Evolutionary conservation across 1,140 invertebrate species (phyloP).

Genomic region (Drosophila truncata): DNA sequence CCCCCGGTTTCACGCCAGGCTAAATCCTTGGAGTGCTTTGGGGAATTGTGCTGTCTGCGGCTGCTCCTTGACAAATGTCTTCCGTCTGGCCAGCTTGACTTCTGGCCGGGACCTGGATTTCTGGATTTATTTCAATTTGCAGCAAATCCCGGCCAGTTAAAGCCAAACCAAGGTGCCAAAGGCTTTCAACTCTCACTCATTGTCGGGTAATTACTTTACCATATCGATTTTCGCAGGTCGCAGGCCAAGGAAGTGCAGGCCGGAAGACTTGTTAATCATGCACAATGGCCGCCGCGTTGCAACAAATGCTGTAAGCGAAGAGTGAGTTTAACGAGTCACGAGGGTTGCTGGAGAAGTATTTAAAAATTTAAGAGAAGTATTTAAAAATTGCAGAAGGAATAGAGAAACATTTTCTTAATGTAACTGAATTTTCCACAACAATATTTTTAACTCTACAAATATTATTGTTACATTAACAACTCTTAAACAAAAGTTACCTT

Average conservation of each 20-base stretch:
- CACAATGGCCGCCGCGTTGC: slow-evolving; percentile 22
- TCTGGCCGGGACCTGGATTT: slow-evolving; percentile 30
- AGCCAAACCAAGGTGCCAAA: not conserved
- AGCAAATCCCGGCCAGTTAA: slow-evolving; percentile 20
- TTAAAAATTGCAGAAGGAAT: not conserved
- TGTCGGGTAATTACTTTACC: slow-evolving; percentile 61
- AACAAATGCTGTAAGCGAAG: not conserved
- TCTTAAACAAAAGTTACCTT: not conserved
- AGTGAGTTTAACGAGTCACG: not conserved
- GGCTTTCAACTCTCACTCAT: not conserved
- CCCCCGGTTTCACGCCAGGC: slow-evolving; percentile 44
- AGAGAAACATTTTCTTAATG: not conserved
- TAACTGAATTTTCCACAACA: not conserved
- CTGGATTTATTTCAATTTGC: slow-evolving; percentile 54
- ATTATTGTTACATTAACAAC: not conserved
- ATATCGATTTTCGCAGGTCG: slow-evolving; percentile 69
- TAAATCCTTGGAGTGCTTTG: slow-evolving; percentile 41
- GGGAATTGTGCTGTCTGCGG: slow-evolving; percentile 59
- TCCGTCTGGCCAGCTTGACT: slow-evolving; percentile 35
- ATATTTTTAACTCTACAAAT: not conserved
- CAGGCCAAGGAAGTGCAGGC: slow-evolving; percentile 22
- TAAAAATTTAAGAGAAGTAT: accelerated
- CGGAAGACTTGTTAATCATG: slow-evolving; percentile 57
- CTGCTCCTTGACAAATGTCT: slow-evolving; percentile 47
- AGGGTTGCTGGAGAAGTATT: slow-evolving; percentile 12